Evolutionary conservation across 2,113 vertebrate species (phyloP).

Genomic region (Burhinus oedicnemus): DNA sequence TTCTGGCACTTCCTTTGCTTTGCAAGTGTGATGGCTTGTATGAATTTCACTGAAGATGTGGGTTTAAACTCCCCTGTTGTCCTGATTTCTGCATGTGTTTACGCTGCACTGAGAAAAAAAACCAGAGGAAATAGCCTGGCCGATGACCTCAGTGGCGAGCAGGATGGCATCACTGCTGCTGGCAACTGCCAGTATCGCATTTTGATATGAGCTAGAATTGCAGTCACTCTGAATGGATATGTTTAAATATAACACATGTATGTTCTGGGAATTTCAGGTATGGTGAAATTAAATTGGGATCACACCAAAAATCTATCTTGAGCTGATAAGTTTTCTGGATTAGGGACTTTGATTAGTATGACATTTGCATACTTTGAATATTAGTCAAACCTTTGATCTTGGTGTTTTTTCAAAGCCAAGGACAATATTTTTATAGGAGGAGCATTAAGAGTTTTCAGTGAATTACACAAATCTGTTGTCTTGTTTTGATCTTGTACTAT

Average conservation of each 20-base stretch:
- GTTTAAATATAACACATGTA: not conserved
- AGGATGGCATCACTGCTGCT: not conserved
- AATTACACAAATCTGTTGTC: not conserved
- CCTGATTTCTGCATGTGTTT: not conserved
- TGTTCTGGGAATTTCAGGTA: not conserved
- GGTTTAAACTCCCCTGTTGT: not conserved
- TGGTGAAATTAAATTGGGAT: not conserved
- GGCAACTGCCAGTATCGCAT: not conserved
- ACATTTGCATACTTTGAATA: not conserved
- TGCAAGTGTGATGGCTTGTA: not conserved
- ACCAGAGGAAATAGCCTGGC: not conserved
- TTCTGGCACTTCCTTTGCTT: not conserved
- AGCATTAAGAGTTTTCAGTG: not conserved
- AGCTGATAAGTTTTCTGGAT: not conserved
- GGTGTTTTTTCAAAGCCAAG: constrained; percentile 47
- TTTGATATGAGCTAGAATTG: not conserved
- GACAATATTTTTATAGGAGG: constrained; percentile 53
- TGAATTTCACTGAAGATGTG: not conserved
- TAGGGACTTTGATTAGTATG: not conserved
- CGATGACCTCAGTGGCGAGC: not conserved
- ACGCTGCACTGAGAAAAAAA: not conserved
- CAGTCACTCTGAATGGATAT: not conserved
- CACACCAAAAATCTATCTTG: not conserved
- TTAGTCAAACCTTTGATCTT: not conserved
- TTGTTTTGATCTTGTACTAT: constrained; percentile 27